Percentiles rank a stretch among this genome's conserved stretches.
phyloP scores from a whole-genome alignment of 2,797 vertebrate species.

The Neosalanx taihuensis region DNA sequence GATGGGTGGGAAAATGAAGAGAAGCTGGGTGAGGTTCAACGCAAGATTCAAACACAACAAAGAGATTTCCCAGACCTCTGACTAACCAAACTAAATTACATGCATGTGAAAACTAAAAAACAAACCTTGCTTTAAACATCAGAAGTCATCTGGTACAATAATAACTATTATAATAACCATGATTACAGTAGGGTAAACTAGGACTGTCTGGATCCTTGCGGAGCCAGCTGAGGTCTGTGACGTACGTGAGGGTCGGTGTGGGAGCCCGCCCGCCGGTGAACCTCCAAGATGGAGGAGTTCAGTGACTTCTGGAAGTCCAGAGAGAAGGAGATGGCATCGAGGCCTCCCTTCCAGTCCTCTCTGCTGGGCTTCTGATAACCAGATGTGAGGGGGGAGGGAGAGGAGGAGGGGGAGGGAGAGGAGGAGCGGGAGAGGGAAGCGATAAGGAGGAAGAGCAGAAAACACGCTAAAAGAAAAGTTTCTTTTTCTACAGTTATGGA shows the following conservation, averaged over 20 bases:
- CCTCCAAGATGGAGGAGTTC: slow-evolving; percentile 61
- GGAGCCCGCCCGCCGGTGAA: slow-evolving; percentile 57
- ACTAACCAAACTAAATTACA: no score
- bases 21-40: no score
- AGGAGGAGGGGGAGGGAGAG: background rate
- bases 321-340: slow-evolving; percentile 71
- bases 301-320: slow-evolving; percentile 74
- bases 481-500: no score
- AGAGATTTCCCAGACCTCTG: no score
- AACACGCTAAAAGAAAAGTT: no score
- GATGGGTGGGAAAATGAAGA: no score
- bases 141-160: no score
- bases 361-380: slow-evolving; percentile 66
- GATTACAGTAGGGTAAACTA: background rate
- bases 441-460: background rate
- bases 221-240: background rate
- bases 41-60: background rate
- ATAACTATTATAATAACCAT: no score
- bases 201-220: background rate
- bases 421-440: background rate
- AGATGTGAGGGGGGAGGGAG: background rate
- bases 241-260: slow-evolving; percentile 70
- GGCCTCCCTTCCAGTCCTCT: slow-evolving; percentile 72
- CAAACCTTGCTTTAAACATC: no score
- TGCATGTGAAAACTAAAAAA: no score